Base-by-base conservation (phyloP, 2,113 vertebrate species). In the Malurus cyaneus region DNA sequence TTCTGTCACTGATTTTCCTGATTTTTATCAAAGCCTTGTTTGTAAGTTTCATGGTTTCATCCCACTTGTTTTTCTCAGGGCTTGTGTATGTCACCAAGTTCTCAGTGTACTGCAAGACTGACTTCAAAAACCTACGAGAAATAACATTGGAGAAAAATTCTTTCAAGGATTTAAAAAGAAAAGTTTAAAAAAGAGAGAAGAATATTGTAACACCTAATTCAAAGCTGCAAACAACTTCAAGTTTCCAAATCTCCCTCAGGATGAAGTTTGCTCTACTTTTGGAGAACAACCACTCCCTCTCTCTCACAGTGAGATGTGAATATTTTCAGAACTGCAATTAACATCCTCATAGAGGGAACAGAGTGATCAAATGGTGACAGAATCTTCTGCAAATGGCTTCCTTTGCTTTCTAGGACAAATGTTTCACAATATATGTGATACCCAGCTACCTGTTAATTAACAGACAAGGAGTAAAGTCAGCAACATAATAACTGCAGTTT, bases 21-120 rank as follows among this genome's bases (percentile, higher is more conserved):
- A 98, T 97, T 76, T 95, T 98, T 66, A 84, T n/a, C 66, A 98
- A 79, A 19, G 83, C 65, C 50, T 44, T 76, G 4, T 86, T 95
- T 7, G 97, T 97, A n/a, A 98, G 95, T 20, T 32, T 29, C 42
- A 95, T 4, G 2, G 94, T 28, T 96, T 98, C 97, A 25, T 89
- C 89, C 98, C 98, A 98, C 47, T 97, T 98, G 94, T 98, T 98
- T 70, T 95, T 98, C n/a, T 96, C 93, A 0, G 28, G 82, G 54
- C 95, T 97, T 46, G 98, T 98, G 61, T 95, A 97, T 2, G 91
- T 95, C 41, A 77, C 97, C 73, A 98, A 88, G 50, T 98, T 98
- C 96, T 98, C 98, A 8, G 95, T 61, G 71, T 97, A 98, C 49
- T 97, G 98, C 83, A 98, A 88, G 56, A 98, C 0, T 4, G 93